Base-by-base conservation (phyloP, 2,888 invertebrate species). In the Cephus pygmeus region DNA sequence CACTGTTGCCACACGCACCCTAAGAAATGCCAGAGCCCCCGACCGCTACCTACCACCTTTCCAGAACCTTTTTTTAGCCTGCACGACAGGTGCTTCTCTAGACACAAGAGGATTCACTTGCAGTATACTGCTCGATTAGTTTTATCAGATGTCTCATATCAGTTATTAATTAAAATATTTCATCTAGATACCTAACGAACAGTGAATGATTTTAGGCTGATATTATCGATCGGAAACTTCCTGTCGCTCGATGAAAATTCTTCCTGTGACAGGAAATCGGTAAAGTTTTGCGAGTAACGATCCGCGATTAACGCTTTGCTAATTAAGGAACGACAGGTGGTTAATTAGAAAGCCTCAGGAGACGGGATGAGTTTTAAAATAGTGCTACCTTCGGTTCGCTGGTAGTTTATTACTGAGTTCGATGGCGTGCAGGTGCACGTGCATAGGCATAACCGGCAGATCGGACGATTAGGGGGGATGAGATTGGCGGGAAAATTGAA, bases 1-100 rank as follows among this genome's bases (percentile, higher is more conserved):
- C 89, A 84, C 86, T 82, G 85, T 86, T 84, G 86, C 86, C 85
- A 87, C 89, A 88, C 88, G 88, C 87, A 88, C 87, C 87, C 87
- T 82, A 80, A 71, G 80, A 81, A 83, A 81, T 80, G 69, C 75
- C 71, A 76, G 78, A 79, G 23, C 74, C 33, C 71, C 71, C 23
- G 71, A 71, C 71, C 74, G n/a, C n/a, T 30, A 33, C 33, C 31
- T 23, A 34, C 33, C 34, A 71, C 71, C 71, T 71, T 31, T 34
- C 30, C 30, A 71, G 71, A 56, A 56, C 56, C 23, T 23, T 56
- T 56, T 56, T 23, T 56, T 23, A 56, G 23, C 12, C 71, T 71
- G 71, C 71, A 71, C 33, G 71, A 71, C 71, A 71, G 34, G 71
- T 71, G 71, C 71, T 71, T 71, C 71, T 31, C 23, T 9, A 9